Percentiles rank a stretch among this genome's conserved stretches.
phyloP scores from a whole-genome alignment of 1,140 invertebrate species.

The Aphelinus certus region DNA sequence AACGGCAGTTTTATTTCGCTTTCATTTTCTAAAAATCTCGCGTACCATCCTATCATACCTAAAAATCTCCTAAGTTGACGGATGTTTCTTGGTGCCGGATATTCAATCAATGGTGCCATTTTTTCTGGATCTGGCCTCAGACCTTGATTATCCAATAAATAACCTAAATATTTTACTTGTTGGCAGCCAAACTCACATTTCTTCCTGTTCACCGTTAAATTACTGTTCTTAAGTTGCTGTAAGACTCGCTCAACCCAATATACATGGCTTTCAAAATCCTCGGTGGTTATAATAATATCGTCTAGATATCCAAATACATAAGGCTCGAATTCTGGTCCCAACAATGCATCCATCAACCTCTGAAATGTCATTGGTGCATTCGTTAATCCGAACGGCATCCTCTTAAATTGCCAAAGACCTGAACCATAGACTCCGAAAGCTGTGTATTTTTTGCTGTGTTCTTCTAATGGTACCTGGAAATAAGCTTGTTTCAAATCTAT shows the following conservation, averaged over 20 bases:
- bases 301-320: too few species aligned
- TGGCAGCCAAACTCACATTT: not conserved
- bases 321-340: too few species aligned
- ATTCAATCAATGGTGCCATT: not conserved
- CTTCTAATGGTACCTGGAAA: not conserved
- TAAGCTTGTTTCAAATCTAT: conserved; percentile 5
- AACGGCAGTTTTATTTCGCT: not conserved
- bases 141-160: not conserved
- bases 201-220: not conserved
- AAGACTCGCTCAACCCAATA: conserved; percentile 43
- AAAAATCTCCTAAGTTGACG: conserved; percentile 5
- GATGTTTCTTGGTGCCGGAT: not conserved
- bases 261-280: not conserved
- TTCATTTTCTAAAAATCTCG: not conserved
- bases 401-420: too few species aligned
- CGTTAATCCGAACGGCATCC: not conserved
- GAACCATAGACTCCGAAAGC: too few species aligned
- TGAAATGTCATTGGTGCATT: too few species aligned
- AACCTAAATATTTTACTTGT: conserved; percentile 1
- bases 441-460: not conserved
- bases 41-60: not conserved
- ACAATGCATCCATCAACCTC: too few species aligned
- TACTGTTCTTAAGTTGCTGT: too few species aligned
- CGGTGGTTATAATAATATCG: too few species aligned
- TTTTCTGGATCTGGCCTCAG: not conserved